Evolutionary conservation across 2,888 invertebrate genomes (phyloP).

Genomic region (Entomobrya multifasciata): DNA sequence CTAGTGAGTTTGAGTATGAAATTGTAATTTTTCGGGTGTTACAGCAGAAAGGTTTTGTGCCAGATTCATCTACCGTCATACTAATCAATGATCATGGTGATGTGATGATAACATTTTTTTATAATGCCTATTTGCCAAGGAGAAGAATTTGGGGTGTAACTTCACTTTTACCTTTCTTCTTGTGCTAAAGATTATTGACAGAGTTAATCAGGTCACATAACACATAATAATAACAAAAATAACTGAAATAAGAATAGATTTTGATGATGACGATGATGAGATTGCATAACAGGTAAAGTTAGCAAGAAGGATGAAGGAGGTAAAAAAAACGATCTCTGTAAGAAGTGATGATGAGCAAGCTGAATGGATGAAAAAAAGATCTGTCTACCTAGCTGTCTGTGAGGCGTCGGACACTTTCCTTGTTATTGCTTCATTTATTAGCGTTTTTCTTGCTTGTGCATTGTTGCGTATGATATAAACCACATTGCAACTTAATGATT

Average conservation of each 20-base stretch:
- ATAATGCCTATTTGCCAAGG: neutral
- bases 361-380: neutral
- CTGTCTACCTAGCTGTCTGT: neutral
- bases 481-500: too few relatives aligned
- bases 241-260: neutral
- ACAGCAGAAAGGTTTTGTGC: conserved; percentile 69
- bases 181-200: conserved; percentile 49
- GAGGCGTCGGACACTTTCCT: conserved; percentile 59
- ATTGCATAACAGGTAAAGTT: neutral
- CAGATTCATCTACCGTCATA: conserved; percentile 25
- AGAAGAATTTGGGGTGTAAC: neutral
- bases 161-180: neutral
- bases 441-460: too few relatives aligned
- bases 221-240: conserved; percentile 7
- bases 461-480: too few relatives aligned
- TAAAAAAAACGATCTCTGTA: too few relatives aligned
- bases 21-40: conserved; percentile 65
- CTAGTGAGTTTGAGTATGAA: conserved; percentile 52
- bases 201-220: conserved; percentile 60
- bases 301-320: neutral
- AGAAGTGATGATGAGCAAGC: conserved; percentile 18
- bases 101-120: neutral
- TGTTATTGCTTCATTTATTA: neutral
- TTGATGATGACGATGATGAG: neutral
- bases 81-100: neutral